phyloP scores from a whole-genome alignment of 2,888 invertebrate species.

The Dasypogon diadema region DNA sequence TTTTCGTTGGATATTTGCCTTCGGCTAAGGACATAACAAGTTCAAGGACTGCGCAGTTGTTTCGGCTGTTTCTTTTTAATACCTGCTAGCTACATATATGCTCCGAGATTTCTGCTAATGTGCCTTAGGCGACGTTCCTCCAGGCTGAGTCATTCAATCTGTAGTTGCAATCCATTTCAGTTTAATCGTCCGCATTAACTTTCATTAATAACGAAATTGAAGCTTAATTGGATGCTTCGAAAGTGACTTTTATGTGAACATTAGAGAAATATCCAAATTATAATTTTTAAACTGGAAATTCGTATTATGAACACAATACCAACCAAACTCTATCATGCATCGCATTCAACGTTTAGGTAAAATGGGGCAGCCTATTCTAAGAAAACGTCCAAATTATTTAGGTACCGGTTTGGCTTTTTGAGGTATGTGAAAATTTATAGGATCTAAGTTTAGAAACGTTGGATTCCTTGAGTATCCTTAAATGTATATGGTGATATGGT shows the following conservation, averaged over 20 bases:
- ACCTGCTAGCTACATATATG: slow-evolving; percentile 16
- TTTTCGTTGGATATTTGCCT: slow-evolving; percentile 26
- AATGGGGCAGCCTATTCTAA: too few relatives aligned
- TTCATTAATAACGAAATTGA: neutral
- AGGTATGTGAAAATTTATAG: too few relatives aligned
- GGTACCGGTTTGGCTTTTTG: too few relatives aligned
- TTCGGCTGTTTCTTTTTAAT: neutral
- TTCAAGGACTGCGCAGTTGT: slow-evolving; percentile 43
- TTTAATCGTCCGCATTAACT: slow-evolving; percentile 33
- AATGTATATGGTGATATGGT: too few relatives aligned
- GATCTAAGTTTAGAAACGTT: too few relatives aligned
- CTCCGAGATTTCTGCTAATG: slow-evolving; percentile 33
- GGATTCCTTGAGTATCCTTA: too few relatives aligned
- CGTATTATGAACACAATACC: too few relatives aligned
- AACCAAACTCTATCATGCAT: too few relatives aligned
- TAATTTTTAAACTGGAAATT: too few relatives aligned
- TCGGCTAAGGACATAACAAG: slow-evolving; percentile 39
- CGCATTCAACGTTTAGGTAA: too few relatives aligned
- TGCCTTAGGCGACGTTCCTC: slow-evolving; percentile 41
- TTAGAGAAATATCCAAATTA: too few relatives aligned
- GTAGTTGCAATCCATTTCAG: slow-evolving; percentile 33
- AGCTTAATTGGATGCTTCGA: neutral
- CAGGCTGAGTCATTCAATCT: slow-evolving; percentile 9
- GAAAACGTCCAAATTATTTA: too few relatives aligned
- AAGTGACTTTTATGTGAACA: neutral